Conservation (phyloP, 2,113 vertebrate genomes). For the Anas platyrhynchos region DNA sequence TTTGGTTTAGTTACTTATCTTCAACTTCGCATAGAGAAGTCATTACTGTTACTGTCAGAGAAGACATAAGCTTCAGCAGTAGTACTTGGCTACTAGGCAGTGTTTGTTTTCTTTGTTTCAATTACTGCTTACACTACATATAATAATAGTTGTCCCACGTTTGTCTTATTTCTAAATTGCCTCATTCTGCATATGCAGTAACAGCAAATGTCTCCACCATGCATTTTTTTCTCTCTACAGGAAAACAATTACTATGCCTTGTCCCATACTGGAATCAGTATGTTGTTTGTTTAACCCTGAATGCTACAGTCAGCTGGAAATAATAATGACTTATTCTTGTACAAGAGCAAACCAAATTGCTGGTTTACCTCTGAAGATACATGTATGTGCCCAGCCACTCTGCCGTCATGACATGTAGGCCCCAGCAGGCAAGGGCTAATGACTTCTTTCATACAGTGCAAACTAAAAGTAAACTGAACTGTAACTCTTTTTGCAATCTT, state of each 20-base stretch:
- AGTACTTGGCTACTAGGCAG: neutral
- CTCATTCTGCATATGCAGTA: neutral
- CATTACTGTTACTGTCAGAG: neutral
- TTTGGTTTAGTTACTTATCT: neutral
- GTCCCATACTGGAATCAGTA: neutral
- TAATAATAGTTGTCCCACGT: neutral
- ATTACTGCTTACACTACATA: neutral
- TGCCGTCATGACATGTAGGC: neutral
- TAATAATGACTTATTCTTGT: neutral
- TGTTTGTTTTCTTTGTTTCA: neutral
- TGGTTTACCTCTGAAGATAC: neutral
- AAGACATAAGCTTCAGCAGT: neutral
- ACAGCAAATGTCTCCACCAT: neutral
- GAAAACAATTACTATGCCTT: neutral
- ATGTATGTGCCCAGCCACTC: neutral
- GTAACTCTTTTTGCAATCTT: neutral
- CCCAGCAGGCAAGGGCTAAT: neutral
- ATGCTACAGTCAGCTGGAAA: neutral
- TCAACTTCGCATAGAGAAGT: neutral
- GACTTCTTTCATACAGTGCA: neutral
- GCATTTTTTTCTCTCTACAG: neutral
- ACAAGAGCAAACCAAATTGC: neutral
- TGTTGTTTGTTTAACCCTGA: neutral
- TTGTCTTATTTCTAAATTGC: neutral
- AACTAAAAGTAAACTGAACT: neutral